phyloP scores from a whole-genome alignment of 2,113 vertebrate genomes.

The Chloebia gouldiae region DNA sequence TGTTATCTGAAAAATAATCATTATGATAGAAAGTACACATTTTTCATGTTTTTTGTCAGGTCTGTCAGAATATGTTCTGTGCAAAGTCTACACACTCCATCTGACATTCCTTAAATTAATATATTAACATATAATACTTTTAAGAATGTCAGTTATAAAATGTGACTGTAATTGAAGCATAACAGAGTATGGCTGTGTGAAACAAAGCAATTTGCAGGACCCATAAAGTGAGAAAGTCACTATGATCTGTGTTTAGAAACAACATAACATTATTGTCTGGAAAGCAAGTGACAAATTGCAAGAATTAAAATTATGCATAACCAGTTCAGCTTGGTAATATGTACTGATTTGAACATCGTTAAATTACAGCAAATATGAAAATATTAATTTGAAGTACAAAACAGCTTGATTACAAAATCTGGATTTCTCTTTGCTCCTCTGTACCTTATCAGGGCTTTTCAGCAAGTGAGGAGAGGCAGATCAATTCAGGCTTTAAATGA shows the following conservation, averaged over 20 bases:
- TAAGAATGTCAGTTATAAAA: constrained; percentile 45
- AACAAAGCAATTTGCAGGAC: constrained; percentile 54
- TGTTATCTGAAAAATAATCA: constrained; percentile 76
- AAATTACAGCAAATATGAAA: constrained; percentile 18
- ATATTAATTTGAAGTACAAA: constrained; percentile 9
- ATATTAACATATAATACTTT: constrained; percentile 54
- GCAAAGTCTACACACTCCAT: constrained; percentile 55
- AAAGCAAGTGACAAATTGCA: constrained; percentile 34
- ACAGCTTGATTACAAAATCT: neutral
- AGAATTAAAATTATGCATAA: constrained; percentile 28
- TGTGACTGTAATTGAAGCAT: constrained; percentile 45
- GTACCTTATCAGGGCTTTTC: neutral
- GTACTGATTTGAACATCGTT: constrained; percentile 19
- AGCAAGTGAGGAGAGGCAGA: neutral
- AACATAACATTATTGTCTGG: constrained; percentile 24
- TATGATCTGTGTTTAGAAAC: neutral
- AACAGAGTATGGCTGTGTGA: neutral
- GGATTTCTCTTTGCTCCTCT: neutral
- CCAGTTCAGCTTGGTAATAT: neutral
- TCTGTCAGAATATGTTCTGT: constrained; percentile 71
- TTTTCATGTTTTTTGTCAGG: constrained; percentile 72
- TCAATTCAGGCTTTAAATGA: neutral
- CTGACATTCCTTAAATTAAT: constrained; percentile 59
- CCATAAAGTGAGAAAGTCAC: constrained; percentile 30
- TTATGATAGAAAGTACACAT: constrained; percentile 68